These are phyloP conservation scores for Trachelus tabidus DNA, from an alignment of 2,888 invertebrate species.

Conservation along the genomic window DNA sequence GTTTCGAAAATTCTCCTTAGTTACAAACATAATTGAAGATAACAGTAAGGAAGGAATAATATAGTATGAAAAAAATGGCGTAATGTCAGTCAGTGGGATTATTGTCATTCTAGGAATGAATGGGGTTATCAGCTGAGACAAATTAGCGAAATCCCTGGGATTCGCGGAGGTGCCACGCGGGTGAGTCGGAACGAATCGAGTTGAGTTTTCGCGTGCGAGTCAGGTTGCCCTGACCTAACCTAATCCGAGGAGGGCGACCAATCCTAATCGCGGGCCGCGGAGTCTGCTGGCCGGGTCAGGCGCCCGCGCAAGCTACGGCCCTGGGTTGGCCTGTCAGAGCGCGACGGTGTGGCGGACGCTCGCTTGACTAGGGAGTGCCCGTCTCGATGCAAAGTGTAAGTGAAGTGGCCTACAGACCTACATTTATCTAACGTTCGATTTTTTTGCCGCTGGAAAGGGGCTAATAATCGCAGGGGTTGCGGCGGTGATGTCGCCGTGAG, in stretches of 20 bases:
- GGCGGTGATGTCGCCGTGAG: slow-evolving; percentile 42
- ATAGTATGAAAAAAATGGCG: neutral
- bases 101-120: neutral
- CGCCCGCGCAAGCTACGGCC: slow-evolving; percentile 25
- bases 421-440: slow-evolving; percentile 79
- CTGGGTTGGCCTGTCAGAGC: slow-evolving; percentile 43
- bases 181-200: neutral
- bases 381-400: slow-evolving; percentile 84
- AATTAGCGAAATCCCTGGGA: neutral
- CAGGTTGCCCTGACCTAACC: slow-evolving; percentile 4
- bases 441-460: slow-evolving; percentile 67
- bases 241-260: neutral
- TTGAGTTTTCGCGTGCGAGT: neutral
- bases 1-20: neutral
- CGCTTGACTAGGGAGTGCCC: slow-evolving; percentile 75
- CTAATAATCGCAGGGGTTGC: slow-evolving; percentile 54
- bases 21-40: neutral
- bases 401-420: slow-evolving; percentile 92
- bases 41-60: neutral
- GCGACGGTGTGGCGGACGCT: slow-evolving; percentile 68
- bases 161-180: neutral
- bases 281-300: neutral
- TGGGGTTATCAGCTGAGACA: neutral
- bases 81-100: neutral
- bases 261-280: slow-evolving; percentile 4